These are phyloP conservation scores for Prunella himalayana DNA, from an alignment of 2,113 vertebrate species.

Conservation along the genomic window DNA sequence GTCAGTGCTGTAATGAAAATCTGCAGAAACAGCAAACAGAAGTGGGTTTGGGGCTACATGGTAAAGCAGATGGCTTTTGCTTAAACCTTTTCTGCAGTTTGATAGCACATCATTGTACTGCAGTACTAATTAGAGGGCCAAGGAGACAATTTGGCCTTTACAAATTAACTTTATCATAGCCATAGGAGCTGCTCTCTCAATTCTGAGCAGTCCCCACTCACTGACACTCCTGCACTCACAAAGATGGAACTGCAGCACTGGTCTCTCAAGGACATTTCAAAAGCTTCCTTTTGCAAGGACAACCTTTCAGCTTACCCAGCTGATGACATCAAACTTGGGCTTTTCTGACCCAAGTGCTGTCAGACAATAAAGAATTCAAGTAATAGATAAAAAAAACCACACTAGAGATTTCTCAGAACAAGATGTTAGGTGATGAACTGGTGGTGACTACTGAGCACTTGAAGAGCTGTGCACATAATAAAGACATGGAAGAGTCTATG, in stretches of 20 bases:
- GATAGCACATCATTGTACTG: neutral
- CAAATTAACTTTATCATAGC: neutral
- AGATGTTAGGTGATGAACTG: neutral
- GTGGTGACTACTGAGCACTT: neutral
- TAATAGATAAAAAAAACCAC: neutral
- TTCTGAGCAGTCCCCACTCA: neutral
- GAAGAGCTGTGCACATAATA: neutral
- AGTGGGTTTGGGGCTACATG: neutral
- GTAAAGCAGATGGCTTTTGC: conserved; percentile 8
- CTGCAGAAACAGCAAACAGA: neutral
- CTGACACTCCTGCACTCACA: neutral
- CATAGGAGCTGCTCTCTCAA: neutral
- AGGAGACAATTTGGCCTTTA: neutral
- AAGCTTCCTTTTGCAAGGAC: neutral
- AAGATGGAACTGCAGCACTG: neutral
- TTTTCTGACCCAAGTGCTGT: neutral
- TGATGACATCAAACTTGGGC: neutral
- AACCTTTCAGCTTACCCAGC: neutral
- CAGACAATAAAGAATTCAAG: neutral
- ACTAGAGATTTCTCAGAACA: neutral
- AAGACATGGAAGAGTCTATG: neutral
- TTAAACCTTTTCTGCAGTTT: neutral
- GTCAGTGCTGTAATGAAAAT: neutral
- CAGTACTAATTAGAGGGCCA: neutral
- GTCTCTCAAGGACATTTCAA: neutral